Conservation (phyloP, 1,140 invertebrate species). For the Vanessa atalanta region DNA sequence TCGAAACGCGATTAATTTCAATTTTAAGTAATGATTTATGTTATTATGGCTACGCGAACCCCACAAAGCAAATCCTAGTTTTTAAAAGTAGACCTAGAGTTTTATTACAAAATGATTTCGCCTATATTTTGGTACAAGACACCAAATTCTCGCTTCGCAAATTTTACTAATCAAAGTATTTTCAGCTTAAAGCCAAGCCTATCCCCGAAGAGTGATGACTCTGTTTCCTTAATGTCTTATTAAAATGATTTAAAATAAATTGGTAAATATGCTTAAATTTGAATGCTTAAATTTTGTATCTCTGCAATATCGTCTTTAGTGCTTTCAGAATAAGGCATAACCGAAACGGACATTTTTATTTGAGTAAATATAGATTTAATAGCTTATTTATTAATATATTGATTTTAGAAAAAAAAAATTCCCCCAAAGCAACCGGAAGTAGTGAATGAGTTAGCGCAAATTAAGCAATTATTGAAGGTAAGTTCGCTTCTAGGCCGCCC, state of each 20-base stretch:
- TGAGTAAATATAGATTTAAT: slow-evolving; percentile 19
- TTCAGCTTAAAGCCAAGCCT: slow-evolving; percentile 8
- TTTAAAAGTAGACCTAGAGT: slow-evolving; percentile 12
- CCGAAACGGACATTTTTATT: slow-evolving; percentile 5
- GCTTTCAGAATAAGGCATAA: slow-evolving; percentile 16
- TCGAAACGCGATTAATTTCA: background rate
- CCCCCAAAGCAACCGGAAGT: slow-evolving; percentile 48
- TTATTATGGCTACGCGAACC: slow-evolving; percentile 21
- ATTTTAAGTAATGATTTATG: slow-evolving; percentile 3
- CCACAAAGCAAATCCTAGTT: slow-evolving; percentile 26
- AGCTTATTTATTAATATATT: slow-evolving; percentile 62
- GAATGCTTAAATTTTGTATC: background rate
- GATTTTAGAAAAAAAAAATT: slow-evolving; percentile 68
- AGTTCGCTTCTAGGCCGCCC: slow-evolving; percentile 45
- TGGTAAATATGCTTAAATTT: background rate
- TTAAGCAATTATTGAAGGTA: slow-evolving; percentile 68
- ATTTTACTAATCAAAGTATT: slow-evolving; percentile 25
- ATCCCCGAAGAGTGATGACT: background rate
- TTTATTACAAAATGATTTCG: slow-evolving; percentile 10
- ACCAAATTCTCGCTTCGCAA: slow-evolving; percentile 29
- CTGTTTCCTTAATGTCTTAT: background rate
- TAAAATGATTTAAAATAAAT: background rate
- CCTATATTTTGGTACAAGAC: slow-evolving; percentile 18
- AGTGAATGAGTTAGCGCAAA: slow-evolving; percentile 59
- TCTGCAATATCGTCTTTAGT: background rate